phyloP scores from a whole-genome alignment of 2,888 invertebrate species.

The Lysandra coridon region DNA sequence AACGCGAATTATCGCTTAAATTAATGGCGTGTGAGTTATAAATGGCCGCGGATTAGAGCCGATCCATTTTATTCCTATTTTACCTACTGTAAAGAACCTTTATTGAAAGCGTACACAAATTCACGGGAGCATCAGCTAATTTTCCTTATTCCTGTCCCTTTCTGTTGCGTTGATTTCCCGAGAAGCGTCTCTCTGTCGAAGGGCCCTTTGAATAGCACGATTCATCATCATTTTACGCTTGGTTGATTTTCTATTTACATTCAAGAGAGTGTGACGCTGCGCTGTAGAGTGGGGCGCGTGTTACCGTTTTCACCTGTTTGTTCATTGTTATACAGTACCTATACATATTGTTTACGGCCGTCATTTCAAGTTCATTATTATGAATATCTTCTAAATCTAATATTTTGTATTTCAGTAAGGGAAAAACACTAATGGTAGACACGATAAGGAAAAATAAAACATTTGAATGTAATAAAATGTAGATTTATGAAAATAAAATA shows the following conservation, averaged over 20 bases:
- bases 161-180: constrained; percentile 47
- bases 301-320: constrained; percentile 37
- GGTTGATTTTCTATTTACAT: constrained; percentile 75
- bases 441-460: too few species aligned
- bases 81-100: constrained; percentile 78
- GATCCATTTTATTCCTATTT: constrained; percentile 79
- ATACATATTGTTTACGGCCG: not conserved
- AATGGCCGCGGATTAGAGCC: constrained; percentile 77
- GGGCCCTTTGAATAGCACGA: constrained; percentile 69
- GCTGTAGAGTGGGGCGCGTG: constrained; percentile 44
- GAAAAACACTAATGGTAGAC: too few species aligned
- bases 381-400: not conserved
- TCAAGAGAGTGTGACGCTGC: constrained; percentile 46
- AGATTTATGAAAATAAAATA: too few species aligned
- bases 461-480: too few species aligned
- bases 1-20: constrained; percentile 77
- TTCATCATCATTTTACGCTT: constrained; percentile 81
- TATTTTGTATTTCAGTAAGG: too few species aligned
- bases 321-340: not conserved
- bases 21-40: constrained; percentile 81
- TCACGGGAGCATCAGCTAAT: constrained; percentile 76
- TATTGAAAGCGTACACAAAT: constrained; percentile 80
- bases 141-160: constrained; percentile 60
- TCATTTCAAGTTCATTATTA: not conserved
- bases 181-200: constrained; percentile 55